Conservation (phyloP, 2,888 invertebrate genomes). For the Caradrina kadenii region DNA sequence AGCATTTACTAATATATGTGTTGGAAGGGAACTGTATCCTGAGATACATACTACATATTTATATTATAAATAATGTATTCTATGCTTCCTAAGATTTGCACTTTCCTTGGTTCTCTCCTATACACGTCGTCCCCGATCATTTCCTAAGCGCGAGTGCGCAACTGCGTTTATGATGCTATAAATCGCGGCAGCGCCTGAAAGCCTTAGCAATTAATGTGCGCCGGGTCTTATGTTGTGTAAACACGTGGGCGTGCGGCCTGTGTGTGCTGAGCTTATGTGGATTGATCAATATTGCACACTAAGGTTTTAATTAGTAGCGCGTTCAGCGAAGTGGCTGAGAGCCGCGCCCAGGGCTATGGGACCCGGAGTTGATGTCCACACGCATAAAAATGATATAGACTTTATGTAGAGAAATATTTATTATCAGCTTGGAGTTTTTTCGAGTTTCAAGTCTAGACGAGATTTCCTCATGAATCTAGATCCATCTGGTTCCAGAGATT, state of each 20-base stretch:
- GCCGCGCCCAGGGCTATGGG: too few species aligned
- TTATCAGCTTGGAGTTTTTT: too few species aligned
- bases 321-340: too few species aligned
- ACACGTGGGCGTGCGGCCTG: constrained; percentile 23
- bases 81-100: background rate
- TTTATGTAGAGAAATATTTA: too few species aligned
- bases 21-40: too few species aligned
- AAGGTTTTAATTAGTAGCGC: background rate
- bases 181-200: constrained; percentile 45
- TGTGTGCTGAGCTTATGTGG: constrained; percentile 27
- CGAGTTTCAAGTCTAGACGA: too few species aligned
- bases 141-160: constrained; percentile 42
- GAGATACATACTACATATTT: too few species aligned
- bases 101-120: constrained; percentile 11
- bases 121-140: constrained; percentile 15
- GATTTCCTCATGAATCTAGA: too few species aligned
- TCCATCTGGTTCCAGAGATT: too few species aligned
- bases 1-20: too few species aligned
- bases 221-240: constrained; percentile 35
- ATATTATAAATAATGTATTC: background rate
- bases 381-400: too few species aligned
- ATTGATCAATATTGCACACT: constrained; percentile 34
- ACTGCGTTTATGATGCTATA: constrained; percentile 47
- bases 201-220: constrained; percentile 42
- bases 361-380: too few species aligned